A percentile compares a stretch with the other conserved stretches of the same genome.
These are phyloP conservation scores for Cettia cetti DNA, from an alignment of 2,113 vertebrate species.

Conservation along the genomic window DNA sequence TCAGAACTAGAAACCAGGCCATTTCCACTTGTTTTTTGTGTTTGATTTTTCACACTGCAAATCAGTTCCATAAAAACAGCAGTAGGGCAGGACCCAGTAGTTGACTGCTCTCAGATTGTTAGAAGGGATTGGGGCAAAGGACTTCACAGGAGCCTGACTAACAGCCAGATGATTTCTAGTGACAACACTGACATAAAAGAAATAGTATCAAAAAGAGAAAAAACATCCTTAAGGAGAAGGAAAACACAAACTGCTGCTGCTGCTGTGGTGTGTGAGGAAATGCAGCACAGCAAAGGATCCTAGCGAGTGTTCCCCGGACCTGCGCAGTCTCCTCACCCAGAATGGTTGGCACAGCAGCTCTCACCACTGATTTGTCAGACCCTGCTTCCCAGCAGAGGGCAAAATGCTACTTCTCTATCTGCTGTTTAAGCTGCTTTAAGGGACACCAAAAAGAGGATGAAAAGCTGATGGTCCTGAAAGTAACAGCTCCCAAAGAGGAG, in stretches of 20 bases:
- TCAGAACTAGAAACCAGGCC: not conserved
- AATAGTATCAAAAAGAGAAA: not conserved
- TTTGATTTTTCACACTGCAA: not conserved
- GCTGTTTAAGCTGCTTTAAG: not conserved
- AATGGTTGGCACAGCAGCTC: not conserved
- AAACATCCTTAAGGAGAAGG: not conserved
- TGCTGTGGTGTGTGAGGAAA: not conserved
- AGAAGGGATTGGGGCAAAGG: not conserved
- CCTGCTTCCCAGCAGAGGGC: conserved; percentile 60
- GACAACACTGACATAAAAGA: not conserved
- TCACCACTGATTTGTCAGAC: not conserved
- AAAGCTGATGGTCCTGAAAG: conserved; percentile 54
- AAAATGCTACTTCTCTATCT: conserved; percentile 31
- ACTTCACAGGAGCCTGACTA: not conserved
- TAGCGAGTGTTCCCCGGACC: not conserved
- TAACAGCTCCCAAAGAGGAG: conserved; percentile 42
- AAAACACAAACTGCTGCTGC: not conserved
- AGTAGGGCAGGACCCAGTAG: not conserved
- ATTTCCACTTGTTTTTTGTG: not conserved
- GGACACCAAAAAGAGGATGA: not conserved
- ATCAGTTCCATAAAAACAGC: not conserved
- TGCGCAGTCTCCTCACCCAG: not conserved
- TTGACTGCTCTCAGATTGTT: not conserved
- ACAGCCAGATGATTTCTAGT: not conserved
- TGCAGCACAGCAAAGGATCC: not conserved